phyloP scores from a whole-genome alignment of 2,113 vertebrate species.

The Hippocampus guttulatus region DNA sequence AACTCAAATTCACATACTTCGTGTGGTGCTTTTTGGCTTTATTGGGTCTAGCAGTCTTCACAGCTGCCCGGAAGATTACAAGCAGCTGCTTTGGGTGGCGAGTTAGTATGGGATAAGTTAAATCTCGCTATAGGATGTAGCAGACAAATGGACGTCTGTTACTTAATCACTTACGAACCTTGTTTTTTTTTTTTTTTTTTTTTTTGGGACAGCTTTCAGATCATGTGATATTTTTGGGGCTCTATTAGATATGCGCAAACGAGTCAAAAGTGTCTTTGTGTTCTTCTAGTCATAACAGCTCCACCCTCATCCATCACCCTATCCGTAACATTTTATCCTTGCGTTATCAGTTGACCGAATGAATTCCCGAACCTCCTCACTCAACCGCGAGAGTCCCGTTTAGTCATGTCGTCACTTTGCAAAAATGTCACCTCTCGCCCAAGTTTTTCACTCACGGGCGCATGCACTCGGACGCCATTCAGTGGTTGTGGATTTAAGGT shows the following conservation, averaged over 20 bases:
- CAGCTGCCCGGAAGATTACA: slow-evolving; percentile 6
- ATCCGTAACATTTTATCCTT: slow-evolving; percentile 27
- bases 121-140: slow-evolving; percentile 4
- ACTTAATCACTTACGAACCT: not conserved
- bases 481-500: slow-evolving; percentile 30
- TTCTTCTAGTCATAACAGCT: slow-evolving; percentile 28
- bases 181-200: too few relatives aligned
- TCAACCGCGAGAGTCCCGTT: not conserved
- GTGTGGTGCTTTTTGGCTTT: slow-evolving; percentile 7
- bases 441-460: not conserved
- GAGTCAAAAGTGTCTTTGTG: slow-evolving; percentile 28
- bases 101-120: slow-evolving; percentile 2
- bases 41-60: not conserved
- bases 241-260: not conserved
- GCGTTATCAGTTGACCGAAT: not conserved
- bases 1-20: not conserved
- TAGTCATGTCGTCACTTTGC: not conserved
- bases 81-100: slow-evolving; percentile 2
- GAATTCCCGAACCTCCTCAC: not conserved
- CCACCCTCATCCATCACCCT: slow-evolving; percentile 19
- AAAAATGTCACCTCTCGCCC: not conserved
- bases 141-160: not conserved
- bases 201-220: not conserved
- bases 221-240: slow-evolving; percentile 7
- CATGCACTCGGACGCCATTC: not conserved